Evolutionary conservation across 2,888 invertebrate genomes (phyloP).

Genomic region (Tricholauxania praeusta): DNA sequence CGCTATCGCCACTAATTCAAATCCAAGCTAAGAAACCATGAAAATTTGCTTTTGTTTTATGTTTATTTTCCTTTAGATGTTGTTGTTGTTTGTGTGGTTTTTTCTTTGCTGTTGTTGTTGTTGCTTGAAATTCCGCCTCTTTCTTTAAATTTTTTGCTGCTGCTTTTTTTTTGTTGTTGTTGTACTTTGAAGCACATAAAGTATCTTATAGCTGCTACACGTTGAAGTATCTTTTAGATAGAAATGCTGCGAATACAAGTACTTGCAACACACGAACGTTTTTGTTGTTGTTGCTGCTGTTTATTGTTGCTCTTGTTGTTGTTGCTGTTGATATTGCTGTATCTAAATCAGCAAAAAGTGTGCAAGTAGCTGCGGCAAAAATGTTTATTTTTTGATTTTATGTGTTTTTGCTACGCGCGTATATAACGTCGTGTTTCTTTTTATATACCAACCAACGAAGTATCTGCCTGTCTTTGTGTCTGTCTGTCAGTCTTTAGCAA

Average conservation of each 20-base stretch:
- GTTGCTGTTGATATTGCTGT: neutral
- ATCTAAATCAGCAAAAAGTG: constrained; percentile 33
- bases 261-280: constrained; percentile 4
- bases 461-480: neutral
- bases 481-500: neutral
- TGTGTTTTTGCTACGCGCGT: neutral
- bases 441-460: neutral
- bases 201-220: no score
- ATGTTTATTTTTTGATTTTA: constrained; percentile 32
- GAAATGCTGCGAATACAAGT: neutral
- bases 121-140: no score
- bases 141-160: no score
- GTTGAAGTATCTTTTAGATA: no score
- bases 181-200: no score
- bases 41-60: constrained; percentile 35
- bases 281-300: neutral
- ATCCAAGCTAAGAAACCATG: constrained; percentile 30
- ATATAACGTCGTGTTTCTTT: neutral
- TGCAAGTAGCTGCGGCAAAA: constrained; percentile 24
- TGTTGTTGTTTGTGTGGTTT: neutral
- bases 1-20: no score
- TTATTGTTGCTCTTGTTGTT: no score
- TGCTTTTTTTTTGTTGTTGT: no score
- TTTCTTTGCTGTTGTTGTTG: constrained; percentile 13
- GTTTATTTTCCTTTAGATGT: constrained; percentile 13